Evolutionary conservation across 2,888 invertebrate genomes (phyloP), one percentile per base, ranked within the genome.

Genomic region (Gari tellinella): DNA sequence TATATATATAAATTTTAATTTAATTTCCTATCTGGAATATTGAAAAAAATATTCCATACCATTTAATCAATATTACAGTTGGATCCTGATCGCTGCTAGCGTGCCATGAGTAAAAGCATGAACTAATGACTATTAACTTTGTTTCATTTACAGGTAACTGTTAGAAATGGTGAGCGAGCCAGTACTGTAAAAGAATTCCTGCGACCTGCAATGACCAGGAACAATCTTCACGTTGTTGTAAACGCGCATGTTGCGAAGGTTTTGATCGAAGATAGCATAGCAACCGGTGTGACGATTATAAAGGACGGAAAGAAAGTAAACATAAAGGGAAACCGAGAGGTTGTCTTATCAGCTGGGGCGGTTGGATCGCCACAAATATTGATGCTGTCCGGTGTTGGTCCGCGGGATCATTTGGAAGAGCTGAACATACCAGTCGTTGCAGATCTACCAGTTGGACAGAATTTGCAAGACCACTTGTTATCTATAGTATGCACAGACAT

Each of bases 301-400:
- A 75, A 73, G 48, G 72, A 81, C 49, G 83, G 82, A 25, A 79
- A 69, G 10, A 41, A 75, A 26, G 46, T 70, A 19, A 58, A 51
- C 10, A 85, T 87, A 5, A 66, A 80, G 52, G 83, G 85, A 45
- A 65, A 65, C 43, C 77, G 80, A 64, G 87, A 89, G 72, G 86
- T 90, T 14, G 85, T 90, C 37, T 78, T 91, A 17, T 89, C 89
- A 26, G 92, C 91, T 15, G 92, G 92, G 4, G 81, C 89, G 23
- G 84, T 92, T n/a, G 90, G 89, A 48, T 88, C 91, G 1, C 90
- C 92, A 5, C 88, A 90, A 41, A 76, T 92, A 1, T 80, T 92
- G 15, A 82, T 92, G 86, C 72, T 90, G 38, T 91, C 90, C 51
- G 91, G 91, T 5, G 83, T 92, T 45, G 92, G 92, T 23, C 92